Conservation (phyloP, 2,888 invertebrate species). For the Periphyllus acericola region DNA sequence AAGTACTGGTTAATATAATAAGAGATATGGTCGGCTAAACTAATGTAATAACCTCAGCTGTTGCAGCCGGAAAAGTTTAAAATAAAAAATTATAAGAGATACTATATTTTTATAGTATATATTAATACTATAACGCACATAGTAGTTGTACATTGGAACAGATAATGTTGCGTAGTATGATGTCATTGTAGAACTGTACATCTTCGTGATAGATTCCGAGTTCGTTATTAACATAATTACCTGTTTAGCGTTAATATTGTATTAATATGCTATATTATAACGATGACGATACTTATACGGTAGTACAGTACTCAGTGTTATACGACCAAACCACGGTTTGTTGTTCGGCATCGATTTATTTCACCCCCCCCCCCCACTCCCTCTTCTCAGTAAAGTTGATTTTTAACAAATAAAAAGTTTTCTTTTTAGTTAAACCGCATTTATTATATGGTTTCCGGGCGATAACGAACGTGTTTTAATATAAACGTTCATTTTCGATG, state of each 20-base stretch:
- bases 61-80: no score
- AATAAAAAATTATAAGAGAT: no score
- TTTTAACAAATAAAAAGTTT: not conserved
- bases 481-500: not conserved
- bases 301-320: not conserved
- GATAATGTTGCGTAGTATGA: no score
- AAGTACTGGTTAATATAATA: no score
- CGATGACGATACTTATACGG: not conserved
- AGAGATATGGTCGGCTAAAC: no score
- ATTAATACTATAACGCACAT: no score
- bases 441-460: not conserved
- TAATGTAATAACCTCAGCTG: no score
- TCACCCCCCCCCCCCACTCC: not conserved
- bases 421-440: not conserved
- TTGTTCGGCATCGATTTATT: not conserved
- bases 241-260: not conserved
- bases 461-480: not conserved
- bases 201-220: no score
- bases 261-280: not conserved
- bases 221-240: no score
- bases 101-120: no score
- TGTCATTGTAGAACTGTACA: no score
- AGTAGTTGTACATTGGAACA: no score
- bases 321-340: not conserved
- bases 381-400: not conserved